Percentiles rank a stretch among this genome's conserved stretches.
Conservation (phyloP, 92 coral and sea anemone genomes). For the Parazoanthus swiftii region DNA sequence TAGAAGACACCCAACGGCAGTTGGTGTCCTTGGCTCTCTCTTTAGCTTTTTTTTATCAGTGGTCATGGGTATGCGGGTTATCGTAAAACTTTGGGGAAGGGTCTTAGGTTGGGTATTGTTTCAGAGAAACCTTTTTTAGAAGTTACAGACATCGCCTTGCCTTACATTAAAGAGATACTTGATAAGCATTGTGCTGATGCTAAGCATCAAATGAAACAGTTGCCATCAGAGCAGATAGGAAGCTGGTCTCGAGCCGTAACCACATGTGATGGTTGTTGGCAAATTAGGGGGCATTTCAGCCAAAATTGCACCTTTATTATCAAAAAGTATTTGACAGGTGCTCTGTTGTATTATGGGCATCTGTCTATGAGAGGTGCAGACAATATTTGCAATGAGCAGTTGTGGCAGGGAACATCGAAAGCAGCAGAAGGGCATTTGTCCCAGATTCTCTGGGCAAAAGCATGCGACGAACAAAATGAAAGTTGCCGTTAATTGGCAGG, state of each 20-base stretch:
- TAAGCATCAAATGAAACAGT: conserved; percentile 56
- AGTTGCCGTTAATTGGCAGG: conserved; percentile 58
- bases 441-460: conserved; percentile 42
- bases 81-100: conserved; percentile 49
- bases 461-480: neutral
- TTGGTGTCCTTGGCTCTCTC: conserved; percentile 58
- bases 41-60: conserved; percentile 58
- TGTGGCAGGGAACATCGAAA: conserved; percentile 70
- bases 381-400: conserved; percentile 55
- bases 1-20: conserved; percentile 34
- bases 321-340: conserved; percentile 56
- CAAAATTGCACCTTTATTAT: conserved; percentile 63
- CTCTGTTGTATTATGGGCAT: conserved; percentile 65
- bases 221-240: conserved; percentile 35
- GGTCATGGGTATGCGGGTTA: conserved; percentile 60
- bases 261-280: no score
- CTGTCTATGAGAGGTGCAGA: neutral
- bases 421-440: conserved; percentile 68
- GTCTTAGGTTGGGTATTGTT: conserved; percentile 48
- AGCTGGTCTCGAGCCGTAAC: conserved; percentile 58
- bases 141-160: conserved; percentile 49
- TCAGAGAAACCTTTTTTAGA: conserved; percentile 53
- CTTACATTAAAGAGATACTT: conserved; percentile 48
- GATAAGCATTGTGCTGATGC: conserved; percentile 60
- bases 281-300: conserved; percentile 37